Evolutionary conservation across 1,140 invertebrate genomes (phyloP).

Genomic region (Hylaeus volcanicus): DNA sequence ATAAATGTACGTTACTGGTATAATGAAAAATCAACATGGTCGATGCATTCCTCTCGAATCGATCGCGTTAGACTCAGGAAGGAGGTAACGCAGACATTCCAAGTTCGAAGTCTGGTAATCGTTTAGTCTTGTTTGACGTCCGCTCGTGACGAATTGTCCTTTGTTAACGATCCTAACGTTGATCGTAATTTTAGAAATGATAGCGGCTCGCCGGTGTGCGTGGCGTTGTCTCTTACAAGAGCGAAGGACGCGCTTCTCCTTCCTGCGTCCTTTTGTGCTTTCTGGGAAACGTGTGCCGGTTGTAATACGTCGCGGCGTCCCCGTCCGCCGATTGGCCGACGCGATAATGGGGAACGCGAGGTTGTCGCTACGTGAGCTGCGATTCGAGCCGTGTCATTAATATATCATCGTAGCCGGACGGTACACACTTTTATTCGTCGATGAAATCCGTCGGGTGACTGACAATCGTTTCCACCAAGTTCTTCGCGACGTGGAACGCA

Average conservation of each 20-base stretch:
- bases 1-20: no score
- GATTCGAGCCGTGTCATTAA: conserved; percentile 61
- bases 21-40: no score
- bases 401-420: conserved; percentile 45
- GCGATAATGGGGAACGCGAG: conserved; percentile 60
- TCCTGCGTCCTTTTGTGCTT: conserved; percentile 62
- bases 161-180: conserved; percentile 49
- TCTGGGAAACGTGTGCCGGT: conserved; percentile 58
- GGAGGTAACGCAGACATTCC: no score
- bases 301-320: conserved; percentile 48
- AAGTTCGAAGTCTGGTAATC: conserved; percentile 6
- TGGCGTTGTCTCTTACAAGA: conserved; percentile 45
- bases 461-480: conserved; percentile 22
- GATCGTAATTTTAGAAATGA: conserved; percentile 63
- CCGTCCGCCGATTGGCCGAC: conserved; percentile 58
- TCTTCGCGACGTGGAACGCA: neutral
- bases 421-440: conserved; percentile 22
- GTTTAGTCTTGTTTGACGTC: conserved; percentile 1
- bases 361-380: conserved; percentile 64
- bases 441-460: conserved; percentile 12
- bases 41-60: no score
- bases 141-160: conserved; percentile 27
- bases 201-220: conserved; percentile 15
- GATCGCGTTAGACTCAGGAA: no score
- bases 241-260: conserved; percentile 57